Base-by-base conservation (phyloP, 2,888 invertebrate genomes). In the Xanthorhoe spadicearia region DNA sequence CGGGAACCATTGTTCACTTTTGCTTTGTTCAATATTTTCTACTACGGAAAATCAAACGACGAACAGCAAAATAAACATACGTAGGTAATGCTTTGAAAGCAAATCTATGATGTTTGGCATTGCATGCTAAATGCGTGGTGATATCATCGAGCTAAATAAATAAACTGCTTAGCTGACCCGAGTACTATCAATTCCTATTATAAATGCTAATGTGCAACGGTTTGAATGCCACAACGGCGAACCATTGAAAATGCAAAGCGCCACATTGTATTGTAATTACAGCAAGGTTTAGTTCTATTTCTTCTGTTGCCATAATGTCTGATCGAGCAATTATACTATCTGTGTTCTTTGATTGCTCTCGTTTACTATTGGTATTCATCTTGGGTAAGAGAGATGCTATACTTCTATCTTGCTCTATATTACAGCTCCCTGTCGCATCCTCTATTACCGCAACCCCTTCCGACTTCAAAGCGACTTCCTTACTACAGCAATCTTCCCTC, bases 391-490 rank as follows among this genome's bases (percentile, higher is more conserved):
- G 18, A 58, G 56, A 48, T 59, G 23, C 13, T 55, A 46, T 62
- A 60, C 56, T 57, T 51, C 60, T 38, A 35, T 71, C 66, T 64
- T 46, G 58, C 68, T 67, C 69, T 59, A 67, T 69, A 74, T 57
- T 61, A 51, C 28, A 38, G 23, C 43, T 35, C 35, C 55, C 50
- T 19, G 53, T 56, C 43, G 55, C 60, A 61, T 77, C 76, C 77
- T 74, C 74, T 68, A 71, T 70, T 72, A 73, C 69, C 72, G 68
- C 67, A 74, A 73, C 57, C 68, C 74, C 73, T 72, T 74, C 74
- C 72, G 73, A 73, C 75, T 82, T 79, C 75, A 74, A 70, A 63
- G 68, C 71, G 62, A 74, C 80, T 80, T 83, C 80, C 82, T 78
- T 78, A 79, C 74, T 75, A 70, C 76, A 67, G 70, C 74, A 71